These are phyloP conservation scores for Mantis religiosa DNA, from an alignment of 2,888 invertebrate species.

Conservation along the genomic window DNA sequence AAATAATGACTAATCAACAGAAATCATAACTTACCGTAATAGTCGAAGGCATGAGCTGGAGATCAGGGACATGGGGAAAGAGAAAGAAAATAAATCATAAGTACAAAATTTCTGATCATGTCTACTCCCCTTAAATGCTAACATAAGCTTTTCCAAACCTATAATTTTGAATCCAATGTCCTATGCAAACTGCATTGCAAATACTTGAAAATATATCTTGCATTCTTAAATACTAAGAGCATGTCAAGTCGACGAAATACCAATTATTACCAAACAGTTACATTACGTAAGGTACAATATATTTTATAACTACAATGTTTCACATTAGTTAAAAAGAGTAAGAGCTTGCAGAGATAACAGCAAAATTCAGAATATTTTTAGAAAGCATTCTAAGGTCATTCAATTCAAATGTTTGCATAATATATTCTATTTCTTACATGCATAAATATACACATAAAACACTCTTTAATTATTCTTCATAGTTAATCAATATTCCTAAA, in stretches of 20 bases:
- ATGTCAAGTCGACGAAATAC: neutral
- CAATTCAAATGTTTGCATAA: neutral
- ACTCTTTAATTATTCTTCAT: too few relatives aligned
- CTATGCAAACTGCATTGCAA: neutral
- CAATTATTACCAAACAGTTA: neutral
- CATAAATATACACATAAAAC: too few relatives aligned
- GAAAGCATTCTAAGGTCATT: neutral
- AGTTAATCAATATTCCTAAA: too few relatives aligned
- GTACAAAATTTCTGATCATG: neutral
- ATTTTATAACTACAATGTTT: neutral
- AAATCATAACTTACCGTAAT: constrained; percentile 96
- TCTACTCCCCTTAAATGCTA: neutral
- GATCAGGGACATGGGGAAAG: constrained; percentile 40
- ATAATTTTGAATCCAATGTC: neutral
- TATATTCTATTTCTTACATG: too few relatives aligned
- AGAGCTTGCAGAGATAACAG: neutral
- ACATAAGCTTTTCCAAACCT: neutral
- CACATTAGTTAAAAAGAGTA: neutral
- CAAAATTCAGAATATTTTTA: neutral
- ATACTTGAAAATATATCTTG: neutral
- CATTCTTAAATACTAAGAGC: neutral
- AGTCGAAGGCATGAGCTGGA: constrained; percentile 93
- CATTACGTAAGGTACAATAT: neutral
- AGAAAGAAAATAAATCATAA: constrained; percentile 40
- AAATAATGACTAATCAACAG: constrained; percentile 48